Evolutionary conservation across 2,113 vertebrate species (phyloP), one percentile per base, ranked within the genome.

Genomic region (Orcinus orca): DNA sequence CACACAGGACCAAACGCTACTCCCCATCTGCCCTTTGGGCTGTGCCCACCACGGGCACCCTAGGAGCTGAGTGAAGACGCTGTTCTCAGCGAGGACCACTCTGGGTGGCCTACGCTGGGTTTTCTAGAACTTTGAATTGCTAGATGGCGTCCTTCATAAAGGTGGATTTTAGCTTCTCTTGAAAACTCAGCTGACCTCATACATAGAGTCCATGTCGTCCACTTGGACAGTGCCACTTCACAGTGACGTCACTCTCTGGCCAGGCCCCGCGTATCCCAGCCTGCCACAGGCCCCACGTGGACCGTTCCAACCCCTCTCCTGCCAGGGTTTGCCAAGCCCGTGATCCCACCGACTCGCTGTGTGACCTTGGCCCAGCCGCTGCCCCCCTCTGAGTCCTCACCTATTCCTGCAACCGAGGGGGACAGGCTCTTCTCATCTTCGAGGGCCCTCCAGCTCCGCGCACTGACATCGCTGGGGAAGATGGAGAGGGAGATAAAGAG

Each of bases 401-500:
- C 20, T 18, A 7, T 79, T 79, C 71, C 36, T 14, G 63, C 41
- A 53, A 17, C 47, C 3, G 4, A 29, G n/a, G 71, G 20, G 38
- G 77, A 82, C 44, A 23, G 44, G 7, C 29, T 17, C 29, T 36
- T 65, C 71, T 47, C 63, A 0, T 84, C 63, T 23, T 38, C 33
- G 6, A 31, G 73, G 62, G 70, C 95, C 84, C 55, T 50, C 80
- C 67, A 67, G 88, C 88, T 70, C 26, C 15, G 5, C 1, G 87
- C 55, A 74, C 65, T 36, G 87, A 79, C 71, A 15, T 86, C n/a
- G 2, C 80, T 25, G 8, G 29, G 88, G 67, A 91, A 50, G 81
- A 91, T 15, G 31, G 92, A 74, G 31, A 44, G 23, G 41, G 70
- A 77, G 95, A 65, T 25, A 63, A 53, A 79, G 53, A 70, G 86